phyloP scores from a whole-genome alignment of 1,140 invertebrate species.

The Hycleus cichorii region DNA sequence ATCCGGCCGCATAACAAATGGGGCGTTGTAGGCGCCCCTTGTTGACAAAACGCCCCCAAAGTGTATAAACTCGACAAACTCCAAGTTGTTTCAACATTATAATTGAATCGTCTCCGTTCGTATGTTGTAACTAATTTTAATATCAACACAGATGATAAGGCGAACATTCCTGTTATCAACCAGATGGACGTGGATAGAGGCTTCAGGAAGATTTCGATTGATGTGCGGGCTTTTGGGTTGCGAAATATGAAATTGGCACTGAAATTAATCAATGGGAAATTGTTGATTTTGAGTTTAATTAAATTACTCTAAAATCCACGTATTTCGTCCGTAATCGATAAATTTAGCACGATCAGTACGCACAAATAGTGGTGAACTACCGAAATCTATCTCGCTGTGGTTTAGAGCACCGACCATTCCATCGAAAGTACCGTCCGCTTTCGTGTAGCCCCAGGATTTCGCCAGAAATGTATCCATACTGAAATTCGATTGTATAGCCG shows the following conservation, averaged over 20 bases:
- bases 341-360: conserved; percentile 48
- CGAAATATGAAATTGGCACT: conserved; percentile 56
- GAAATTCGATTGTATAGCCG: conserved; percentile 6
- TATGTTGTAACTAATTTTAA: conserved; percentile 30
- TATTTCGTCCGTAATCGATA: conserved; percentile 52
- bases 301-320: conserved; percentile 50
- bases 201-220: conserved; percentile 49
- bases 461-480: conserved; percentile 48
- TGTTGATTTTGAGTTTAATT: neutral
- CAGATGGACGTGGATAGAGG: conserved; percentile 51
- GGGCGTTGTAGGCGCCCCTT: conserved; percentile 26
- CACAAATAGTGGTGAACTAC: conserved; percentile 52
- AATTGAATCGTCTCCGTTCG: conserved; percentile 1
- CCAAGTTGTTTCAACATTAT: conserved; percentile 12
- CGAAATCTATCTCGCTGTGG: conserved; percentile 51
- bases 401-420: conserved; percentile 58
- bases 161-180: conserved; percentile 41
- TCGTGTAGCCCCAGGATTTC: conserved; percentile 54
- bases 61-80: conserved; percentile 37
- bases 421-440: conserved; percentile 55
- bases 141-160: conserved; percentile 33
- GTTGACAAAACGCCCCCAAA: conserved; percentile 42
- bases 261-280: conserved; percentile 23
- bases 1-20: conserved; percentile 15
- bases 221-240: conserved; percentile 51